Conservation (phyloP, 64 coral and sea anemone species). For the Astreopora myriophthalma region DNA sequence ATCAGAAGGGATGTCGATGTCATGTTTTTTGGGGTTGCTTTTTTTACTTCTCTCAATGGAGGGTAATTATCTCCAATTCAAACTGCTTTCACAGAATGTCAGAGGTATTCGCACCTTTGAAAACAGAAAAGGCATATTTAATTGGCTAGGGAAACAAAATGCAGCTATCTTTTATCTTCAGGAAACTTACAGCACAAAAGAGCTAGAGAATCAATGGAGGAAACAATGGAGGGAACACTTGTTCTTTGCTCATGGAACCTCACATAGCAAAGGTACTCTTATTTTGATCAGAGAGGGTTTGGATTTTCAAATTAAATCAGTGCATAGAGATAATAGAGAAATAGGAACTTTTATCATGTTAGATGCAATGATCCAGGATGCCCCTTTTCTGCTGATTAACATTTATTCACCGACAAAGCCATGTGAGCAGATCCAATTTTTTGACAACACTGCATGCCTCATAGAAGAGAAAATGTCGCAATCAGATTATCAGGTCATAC, state of each 20-base stretch:
- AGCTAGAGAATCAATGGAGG: constrained; percentile 36
- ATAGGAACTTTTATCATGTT: constrained; percentile 25
- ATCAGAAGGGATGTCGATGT: no score
- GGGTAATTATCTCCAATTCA: no score
- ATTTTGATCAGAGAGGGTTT: background rate
- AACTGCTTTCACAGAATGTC: no score
- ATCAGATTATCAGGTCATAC: background rate
- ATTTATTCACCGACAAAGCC: background rate
- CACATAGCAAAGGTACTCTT: constrained; percentile 56
- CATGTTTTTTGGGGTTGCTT: no score
- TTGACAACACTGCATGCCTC: background rate
- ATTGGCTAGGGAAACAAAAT: constrained; percentile 47
- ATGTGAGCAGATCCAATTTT: background rate
- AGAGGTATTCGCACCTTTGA: no score
- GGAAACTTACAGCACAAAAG: constrained; percentile 44
- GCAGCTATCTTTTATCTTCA: constrained; percentile 59
- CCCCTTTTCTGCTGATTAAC: constrained; percentile 2
- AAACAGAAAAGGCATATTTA: constrained; percentile 37
- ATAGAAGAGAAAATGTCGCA: background rate
- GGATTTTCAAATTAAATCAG: constrained; percentile 8
- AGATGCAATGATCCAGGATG: constrained; percentile 28
- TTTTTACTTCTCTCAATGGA: no score
- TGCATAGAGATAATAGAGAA: background rate
- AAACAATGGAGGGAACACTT: constrained; percentile 38
- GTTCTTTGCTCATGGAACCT: constrained; percentile 45